Percentiles rank a stretch among this genome's conserved stretches.
Conservation (phyloP, 2,888 invertebrate genomes). For the Laothoe populi region DNA sequence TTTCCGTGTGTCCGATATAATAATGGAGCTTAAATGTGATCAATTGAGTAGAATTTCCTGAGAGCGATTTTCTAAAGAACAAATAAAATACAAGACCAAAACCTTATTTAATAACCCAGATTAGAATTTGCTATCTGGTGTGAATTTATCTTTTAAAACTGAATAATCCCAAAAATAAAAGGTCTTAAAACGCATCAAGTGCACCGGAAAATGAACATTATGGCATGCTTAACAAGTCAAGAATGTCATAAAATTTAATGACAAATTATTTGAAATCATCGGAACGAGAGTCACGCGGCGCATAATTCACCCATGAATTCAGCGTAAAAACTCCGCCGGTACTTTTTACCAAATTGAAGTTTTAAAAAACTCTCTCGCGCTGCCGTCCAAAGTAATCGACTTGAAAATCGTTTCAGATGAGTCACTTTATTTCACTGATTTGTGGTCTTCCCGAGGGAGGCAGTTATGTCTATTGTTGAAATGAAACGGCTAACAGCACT, state of each 20-base stretch:
- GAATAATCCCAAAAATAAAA: background rate
- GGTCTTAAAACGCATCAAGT: background rate
- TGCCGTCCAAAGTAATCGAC: slow-evolving; percentile 32
- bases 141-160: no score
- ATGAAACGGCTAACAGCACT: background rate
- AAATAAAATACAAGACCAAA: no score
- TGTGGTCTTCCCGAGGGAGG: slow-evolving; percentile 37
- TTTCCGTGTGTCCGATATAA: background rate
- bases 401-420: slow-evolving; percentile 45
- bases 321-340: slow-evolving; percentile 7
- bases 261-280: slow-evolving; percentile 5
- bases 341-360: slow-evolving; percentile 26
- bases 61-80: background rate
- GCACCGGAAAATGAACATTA: background rate
- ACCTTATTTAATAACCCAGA: no score
- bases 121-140: no score
- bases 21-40: slow-evolving; percentile 2
- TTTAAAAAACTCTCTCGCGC: slow-evolving; percentile 23
- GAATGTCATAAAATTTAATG: background rate
- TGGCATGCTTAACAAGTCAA: background rate
- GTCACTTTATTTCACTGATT: slow-evolving; percentile 45
- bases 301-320: slow-evolving; percentile 22
- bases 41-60: background rate
- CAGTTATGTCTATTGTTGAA: slow-evolving; percentile 31
- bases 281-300: background rate